Conservation (phyloP, 2,888 invertebrate genomes). For the Athalia rosae region DNA sequence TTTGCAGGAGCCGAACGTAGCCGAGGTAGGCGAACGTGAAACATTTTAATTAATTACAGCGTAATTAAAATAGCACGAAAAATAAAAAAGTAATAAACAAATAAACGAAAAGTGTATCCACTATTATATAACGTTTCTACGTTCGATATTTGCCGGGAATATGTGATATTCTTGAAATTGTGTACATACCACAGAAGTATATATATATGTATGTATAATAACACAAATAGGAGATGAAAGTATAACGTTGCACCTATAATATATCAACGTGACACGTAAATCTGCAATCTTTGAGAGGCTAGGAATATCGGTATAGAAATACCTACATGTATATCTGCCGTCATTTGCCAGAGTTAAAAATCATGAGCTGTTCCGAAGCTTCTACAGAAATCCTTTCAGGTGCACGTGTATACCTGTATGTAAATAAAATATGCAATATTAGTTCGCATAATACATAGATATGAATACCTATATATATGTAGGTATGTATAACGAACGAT, state of each 20-base stretch:
- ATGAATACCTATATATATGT: not conserved
- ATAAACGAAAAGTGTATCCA: slow-evolving; percentile 17
- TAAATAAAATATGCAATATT: too few species aligned
- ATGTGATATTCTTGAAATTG: not conserved
- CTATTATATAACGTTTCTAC: not conserved
- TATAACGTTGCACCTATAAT: not conserved
- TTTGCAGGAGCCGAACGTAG: slow-evolving; percentile 25
- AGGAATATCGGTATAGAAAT: not conserved
- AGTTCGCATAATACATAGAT: not conserved
- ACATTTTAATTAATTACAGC: slow-evolving; percentile 38
- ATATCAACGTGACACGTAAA: not conserved
- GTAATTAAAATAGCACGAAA: slow-evolving; percentile 26
- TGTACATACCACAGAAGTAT: not conserved
- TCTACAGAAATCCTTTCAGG: too few species aligned
- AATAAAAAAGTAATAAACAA: not conserved
- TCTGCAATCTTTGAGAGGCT: not conserved
- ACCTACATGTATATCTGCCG: too few species aligned
- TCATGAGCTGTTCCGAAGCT: too few species aligned
- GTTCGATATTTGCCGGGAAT: not conserved
- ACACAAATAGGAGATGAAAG: not conserved
- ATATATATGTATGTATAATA: not conserved
- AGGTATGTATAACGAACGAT: not conserved
- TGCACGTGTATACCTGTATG: too few species aligned
- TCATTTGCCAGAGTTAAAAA: too few species aligned
- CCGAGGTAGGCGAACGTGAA: slow-evolving; percentile 10